These are phyloP conservation scores for Papilio protenor DNA, from an alignment of 2,888 invertebrate genomes.

Conservation along the genomic window DNA sequence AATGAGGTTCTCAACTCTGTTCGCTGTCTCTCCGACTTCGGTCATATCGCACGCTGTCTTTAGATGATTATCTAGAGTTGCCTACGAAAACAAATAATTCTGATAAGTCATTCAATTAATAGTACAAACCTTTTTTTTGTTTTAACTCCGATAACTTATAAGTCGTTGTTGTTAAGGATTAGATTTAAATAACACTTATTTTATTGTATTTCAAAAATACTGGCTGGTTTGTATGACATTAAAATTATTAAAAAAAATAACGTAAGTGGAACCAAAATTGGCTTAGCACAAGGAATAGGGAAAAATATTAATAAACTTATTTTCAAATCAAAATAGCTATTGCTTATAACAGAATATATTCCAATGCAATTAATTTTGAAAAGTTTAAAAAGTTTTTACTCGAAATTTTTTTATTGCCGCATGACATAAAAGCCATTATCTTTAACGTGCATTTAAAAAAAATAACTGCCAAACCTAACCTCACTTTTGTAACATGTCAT, in stretches of 20 bases:
- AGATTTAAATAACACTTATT: background rate
- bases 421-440: background rate
- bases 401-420: background rate
- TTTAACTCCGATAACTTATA: background rate
- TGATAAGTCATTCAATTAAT: conserved; percentile 34
- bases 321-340: background rate
- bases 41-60: conserved; percentile 93
- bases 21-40: conserved; percentile 94
- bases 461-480: conserved; percentile 46
- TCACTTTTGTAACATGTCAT: conserved; percentile 31
- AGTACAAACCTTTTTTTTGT: background rate
- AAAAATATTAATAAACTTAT: background rate
- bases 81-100: conserved; percentile 70
- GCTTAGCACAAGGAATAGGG: background rate
- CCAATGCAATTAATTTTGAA: background rate
- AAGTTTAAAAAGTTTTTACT: background rate
- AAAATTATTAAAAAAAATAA: background rate
- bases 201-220: background rate
- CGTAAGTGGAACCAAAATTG: background rate
- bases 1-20: conserved; percentile 90
- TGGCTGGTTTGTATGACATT: background rate
- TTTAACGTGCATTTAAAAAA: conserved; percentile 45
- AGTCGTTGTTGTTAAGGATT: no score
- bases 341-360: background rate
- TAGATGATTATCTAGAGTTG: conserved; percentile 90